Base-by-base conservation (phyloP, 2,113 vertebrate species). In the Eolophus roseicapilla region DNA sequence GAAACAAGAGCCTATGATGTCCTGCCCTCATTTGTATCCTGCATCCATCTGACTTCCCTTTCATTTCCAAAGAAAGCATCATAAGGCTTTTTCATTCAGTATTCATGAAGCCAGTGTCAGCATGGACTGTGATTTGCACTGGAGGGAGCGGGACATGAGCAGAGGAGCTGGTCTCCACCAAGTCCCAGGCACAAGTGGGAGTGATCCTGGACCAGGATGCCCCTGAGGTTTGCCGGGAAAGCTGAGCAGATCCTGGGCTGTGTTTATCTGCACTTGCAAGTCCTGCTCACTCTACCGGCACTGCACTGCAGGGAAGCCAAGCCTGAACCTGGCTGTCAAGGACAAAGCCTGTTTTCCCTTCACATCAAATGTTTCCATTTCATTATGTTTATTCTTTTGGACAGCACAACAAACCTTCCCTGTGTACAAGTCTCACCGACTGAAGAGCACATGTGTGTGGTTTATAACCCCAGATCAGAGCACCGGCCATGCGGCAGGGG, bases 11-110 rank as follows among this genome's bases (percentile, higher is more conserved):
- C 69, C 86, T 7, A 5, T 10, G 44, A 25, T 41, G 85, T 13
- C 71, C 75, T 92, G 86, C 88, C 86, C 95, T 95, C 85, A 8
- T 88, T 62, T 71, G 92, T 86, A 88, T 3, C 94, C 92, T 7
- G 3, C 94, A 85, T 27, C 87, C 87, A 60, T 50, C 37, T 9
- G 10, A 83, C 63, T 67, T n/a, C 44, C 84, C 69, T 82, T 6
- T 62, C 5, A 2, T 14, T 60, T 33, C 0, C 6, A 24, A 9
- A 15, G 74, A 6, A 57, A 65, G 27, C 88, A 59, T 43, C 92
- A 13, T 1, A 11, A 79, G 62, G 82, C 37, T 4, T 41, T 88
- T 79, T 37, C 13, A 64, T 63, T 50, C 55, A 1, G 5, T 20
- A 17, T 47, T 70, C 85, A 44, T 3, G 35, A 33, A 70, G 28